Conservation (phyloP, 2,797 vertebrate genomes). For the Erethizon dorsatum region DNA sequence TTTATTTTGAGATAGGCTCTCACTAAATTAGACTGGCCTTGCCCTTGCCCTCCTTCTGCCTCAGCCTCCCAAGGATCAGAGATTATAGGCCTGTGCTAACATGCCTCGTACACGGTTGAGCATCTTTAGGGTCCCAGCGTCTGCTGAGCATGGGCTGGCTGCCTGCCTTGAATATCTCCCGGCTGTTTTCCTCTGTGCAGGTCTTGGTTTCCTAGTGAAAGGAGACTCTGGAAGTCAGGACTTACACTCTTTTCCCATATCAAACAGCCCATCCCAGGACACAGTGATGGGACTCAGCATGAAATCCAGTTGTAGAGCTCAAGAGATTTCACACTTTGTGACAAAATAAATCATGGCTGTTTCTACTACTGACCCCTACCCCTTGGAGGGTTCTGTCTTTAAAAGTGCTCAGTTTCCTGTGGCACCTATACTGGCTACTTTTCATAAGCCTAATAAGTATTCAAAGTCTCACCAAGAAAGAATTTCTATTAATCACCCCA, state of each 20-base stretch:
- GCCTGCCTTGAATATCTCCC: neutral
- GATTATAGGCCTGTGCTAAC: neutral
- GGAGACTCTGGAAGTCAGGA: too few relatives aligned
- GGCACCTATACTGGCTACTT: neutral
- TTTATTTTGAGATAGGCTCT: neutral
- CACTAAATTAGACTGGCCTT: neutral
- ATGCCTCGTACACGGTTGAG: neutral
- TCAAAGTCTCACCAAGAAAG: neutral
- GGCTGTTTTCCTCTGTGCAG: too few relatives aligned
- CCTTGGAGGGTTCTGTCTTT: neutral
- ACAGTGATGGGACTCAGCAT: neutral
- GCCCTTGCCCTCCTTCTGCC: neutral
- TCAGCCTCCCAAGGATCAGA: neutral
- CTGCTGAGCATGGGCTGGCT: neutral
- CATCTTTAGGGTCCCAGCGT: neutral
- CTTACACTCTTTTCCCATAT: neutral
- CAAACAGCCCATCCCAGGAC: neutral
- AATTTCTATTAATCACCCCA: neutral
- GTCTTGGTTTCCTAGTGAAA: neutral
- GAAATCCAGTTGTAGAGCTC: neutral
- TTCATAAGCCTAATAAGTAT: neutral
- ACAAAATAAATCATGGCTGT: neutral
- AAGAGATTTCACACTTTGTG: neutral
- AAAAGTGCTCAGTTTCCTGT: neutral
- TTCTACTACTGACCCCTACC: neutral